Evolutionary conservation across 2,797 vertebrate species (phyloP).

Genomic region (Babyrousa celebensis): DNA sequence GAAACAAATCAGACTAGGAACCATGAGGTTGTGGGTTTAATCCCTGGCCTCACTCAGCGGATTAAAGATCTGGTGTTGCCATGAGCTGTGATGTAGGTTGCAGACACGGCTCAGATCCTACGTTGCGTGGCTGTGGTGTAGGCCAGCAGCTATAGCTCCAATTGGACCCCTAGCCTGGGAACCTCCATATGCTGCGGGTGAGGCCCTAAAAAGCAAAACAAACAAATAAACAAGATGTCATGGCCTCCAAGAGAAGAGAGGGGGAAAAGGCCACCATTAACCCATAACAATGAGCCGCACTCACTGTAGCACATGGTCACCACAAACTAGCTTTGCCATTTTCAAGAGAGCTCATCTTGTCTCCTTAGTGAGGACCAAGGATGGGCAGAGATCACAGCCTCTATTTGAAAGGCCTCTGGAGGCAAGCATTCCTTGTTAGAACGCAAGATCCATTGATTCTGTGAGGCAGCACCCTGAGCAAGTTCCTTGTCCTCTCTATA

Average conservation of each 20-base stretch:
- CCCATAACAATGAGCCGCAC: background rate
- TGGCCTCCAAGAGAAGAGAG: background rate
- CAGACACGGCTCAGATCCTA: too few relatives aligned
- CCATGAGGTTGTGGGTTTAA: too few relatives aligned
- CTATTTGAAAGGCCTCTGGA: background rate
- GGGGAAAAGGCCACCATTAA: background rate
- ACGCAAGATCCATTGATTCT: background rate
- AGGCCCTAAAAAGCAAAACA: too few relatives aligned
- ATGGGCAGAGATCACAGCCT: background rate
- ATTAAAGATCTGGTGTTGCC: too few relatives aligned
- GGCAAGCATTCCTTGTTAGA: background rate
- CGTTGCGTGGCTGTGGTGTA: too few relatives aligned
- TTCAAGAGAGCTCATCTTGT: background rate
- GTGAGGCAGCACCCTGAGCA: constrained; percentile 7
- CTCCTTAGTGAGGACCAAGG: background rate
- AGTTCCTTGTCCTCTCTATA: background rate
- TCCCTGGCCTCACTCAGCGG: too few relatives aligned
- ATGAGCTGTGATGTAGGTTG: too few relatives aligned
- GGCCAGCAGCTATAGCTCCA: too few relatives aligned
- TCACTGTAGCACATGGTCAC: background rate
- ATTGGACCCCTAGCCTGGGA: too few relatives aligned
- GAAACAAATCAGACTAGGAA: too few relatives aligned
- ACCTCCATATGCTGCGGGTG: too few relatives aligned
- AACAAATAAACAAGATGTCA: background rate
- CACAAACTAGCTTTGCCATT: background rate